Evolutionary conservation across 2,113 vertebrate species (phyloP).

Genomic region (Rhynchomys soricoides): DNA sequence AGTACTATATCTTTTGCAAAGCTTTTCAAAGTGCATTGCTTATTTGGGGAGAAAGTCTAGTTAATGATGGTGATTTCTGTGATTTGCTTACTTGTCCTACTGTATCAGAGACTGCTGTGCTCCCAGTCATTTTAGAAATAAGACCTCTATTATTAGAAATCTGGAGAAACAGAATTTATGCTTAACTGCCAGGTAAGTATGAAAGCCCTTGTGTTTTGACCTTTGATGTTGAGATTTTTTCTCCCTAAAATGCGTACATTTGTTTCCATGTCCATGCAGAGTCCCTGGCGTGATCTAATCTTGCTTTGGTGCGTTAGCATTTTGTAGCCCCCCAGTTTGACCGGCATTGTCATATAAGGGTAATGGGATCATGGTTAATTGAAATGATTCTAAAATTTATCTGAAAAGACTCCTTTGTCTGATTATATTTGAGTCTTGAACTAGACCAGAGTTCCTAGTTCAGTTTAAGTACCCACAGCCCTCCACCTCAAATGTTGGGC

Average conservation of each 20-base stretch:
- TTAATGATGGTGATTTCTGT: constrained; percentile 34
- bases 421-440: not conserved
- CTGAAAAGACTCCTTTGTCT: not conserved
- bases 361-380: not conserved
- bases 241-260: constrained; percentile 32
- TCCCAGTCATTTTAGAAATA: constrained; percentile 42
- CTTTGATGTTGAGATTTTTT: constrained; percentile 41
- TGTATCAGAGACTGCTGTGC: not conserved
- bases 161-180: constrained; percentile 45
- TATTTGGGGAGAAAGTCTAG: constrained; percentile 42
- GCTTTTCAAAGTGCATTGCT: constrained; percentile 28
- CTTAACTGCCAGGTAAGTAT: constrained; percentile 59
- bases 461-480: not conserved
- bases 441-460: not conserved
- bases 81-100: constrained; percentile 56
- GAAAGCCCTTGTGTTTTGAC: constrained; percentile 53
- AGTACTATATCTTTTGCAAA: constrained; percentile 16
- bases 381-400: not conserved
- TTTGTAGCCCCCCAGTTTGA: not conserved
- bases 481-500: not conserved
- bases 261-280: not conserved
- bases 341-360: not conserved
- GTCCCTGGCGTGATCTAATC: not conserved
- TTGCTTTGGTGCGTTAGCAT: constrained; percentile 8
- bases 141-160: constrained; percentile 62